These are phyloP conservation scores for Callocephalon fimbriatum DNA, from an alignment of 2,113 vertebrate genomes.

Conservation along the genomic window DNA sequence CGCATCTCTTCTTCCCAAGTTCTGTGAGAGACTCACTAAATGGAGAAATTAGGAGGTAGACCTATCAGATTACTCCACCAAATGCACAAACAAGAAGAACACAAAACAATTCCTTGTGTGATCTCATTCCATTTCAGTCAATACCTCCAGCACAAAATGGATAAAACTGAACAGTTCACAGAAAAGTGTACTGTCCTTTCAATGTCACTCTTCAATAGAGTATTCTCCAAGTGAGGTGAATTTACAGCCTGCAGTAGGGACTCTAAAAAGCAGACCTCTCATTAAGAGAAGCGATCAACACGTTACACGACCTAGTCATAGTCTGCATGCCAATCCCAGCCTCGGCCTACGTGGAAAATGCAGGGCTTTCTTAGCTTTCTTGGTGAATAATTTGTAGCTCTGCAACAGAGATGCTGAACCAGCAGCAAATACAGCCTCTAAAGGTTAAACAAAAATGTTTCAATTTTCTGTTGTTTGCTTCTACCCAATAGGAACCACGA, in stretches of 20 bases:
- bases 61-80: not conserved
- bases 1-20: not conserved
- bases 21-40: not conserved
- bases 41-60: not conserved
- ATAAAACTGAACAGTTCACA: not conserved
- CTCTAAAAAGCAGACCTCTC: not conserved
- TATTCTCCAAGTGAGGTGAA: not conserved
- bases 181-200: not conserved
- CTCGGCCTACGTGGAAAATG: not conserved
- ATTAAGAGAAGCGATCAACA: not conserved
- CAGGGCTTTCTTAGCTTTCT: not conserved
- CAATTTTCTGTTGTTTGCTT: not conserved
- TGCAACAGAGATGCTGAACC: not conserved
- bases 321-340: not conserved
- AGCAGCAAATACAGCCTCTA: not conserved
- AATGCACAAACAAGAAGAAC: not conserved
- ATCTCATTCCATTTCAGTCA: not conserved
- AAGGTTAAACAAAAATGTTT: not conserved
- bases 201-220: not conserved
- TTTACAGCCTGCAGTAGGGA: not conserved
- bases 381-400: not conserved
- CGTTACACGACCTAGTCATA: not conserved
- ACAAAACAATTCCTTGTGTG: not conserved
- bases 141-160: not conserved
- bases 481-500: not conserved